Evolutionary conservation across 1,140 invertebrate species (phyloP).

Genomic region (Sarcophaga peregrina): DNA sequence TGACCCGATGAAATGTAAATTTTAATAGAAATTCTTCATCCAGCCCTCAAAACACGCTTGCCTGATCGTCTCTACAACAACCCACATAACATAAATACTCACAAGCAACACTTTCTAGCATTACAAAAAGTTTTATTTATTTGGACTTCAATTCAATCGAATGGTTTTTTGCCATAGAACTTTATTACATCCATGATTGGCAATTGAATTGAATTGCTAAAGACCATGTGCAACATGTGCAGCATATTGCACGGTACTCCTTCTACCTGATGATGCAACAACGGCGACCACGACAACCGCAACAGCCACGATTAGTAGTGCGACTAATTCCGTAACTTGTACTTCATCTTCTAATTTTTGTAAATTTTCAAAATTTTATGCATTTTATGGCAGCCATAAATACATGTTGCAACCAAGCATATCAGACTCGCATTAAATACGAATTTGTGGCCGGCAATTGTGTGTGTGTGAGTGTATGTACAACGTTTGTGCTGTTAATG

Average conservation of each 20-base stretch:
- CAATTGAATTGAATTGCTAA: neutral
- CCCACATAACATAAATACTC: no score
- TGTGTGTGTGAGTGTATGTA: neutral
- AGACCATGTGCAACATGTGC: no score
- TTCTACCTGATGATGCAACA: neutral
- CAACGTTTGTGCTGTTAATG: neutral
- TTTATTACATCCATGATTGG: neutral
- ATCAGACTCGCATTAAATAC: neutral
- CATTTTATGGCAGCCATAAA: conserved; percentile 20
- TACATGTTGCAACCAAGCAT: conserved; percentile 31
- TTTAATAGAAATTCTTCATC: no score
- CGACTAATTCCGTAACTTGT: neutral
- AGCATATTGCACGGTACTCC: neutral
- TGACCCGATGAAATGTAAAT: no score
- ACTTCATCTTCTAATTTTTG: conserved; percentile 26
- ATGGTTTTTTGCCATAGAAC: neutral
- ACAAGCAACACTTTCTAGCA: neutral
- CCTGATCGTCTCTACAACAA: no score
- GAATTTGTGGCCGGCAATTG: no score
- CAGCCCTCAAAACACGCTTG: no score
- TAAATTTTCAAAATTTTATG: conserved; percentile 22
- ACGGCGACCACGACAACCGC: no score
- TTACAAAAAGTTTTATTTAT: neutral
- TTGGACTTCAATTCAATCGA: neutral
- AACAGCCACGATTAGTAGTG: neutral